Base-by-base conservation (phyloP, 2,888 invertebrate species). In the Drosophila anceps region DNA sequence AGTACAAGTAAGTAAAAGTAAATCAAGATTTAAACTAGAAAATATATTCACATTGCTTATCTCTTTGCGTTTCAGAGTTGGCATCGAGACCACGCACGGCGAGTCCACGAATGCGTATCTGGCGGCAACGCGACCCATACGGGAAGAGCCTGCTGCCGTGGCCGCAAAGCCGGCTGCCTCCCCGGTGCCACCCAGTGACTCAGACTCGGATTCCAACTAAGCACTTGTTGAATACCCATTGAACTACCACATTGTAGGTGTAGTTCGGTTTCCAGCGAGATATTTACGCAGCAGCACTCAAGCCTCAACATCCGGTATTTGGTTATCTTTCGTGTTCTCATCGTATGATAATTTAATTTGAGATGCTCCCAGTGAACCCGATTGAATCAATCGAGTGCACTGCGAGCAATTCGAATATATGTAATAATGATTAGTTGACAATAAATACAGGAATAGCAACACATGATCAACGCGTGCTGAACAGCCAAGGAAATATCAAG, bases 71-170 rank as follows among this genome's bases (percentile, higher is more conserved):
- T 15, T 35, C 81, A 96, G 96, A 91, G 97, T 98, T 91, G 98
- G 97, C 90, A 97, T 98, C 92, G 98, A 98, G 93, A 97, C 97
- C 91, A 97, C 97, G 63, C 95, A 96, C 89, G 96, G 96, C 20
- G 95, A 96, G 88, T 94, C 95, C 39, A 95, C 95, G 70, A 95
- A 95, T 80, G 95, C 96, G 55, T 96, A 96, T 90, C 93, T 95
- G 63, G 93, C 95, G 51, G 96, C 96, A 48, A 95, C 96, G 10
- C 93, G 94, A 54, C 90, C 93, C 58, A 91, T 92, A 18, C 91
- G 91, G 50, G 92, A 93, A 68, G 91, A 92, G 69, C 85, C 92
- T 15, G 12, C 79, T 31, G 48, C 79, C 24, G 72, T 48, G 88
- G 91, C 93, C 48, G 91, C 93, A 37, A 87, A 92, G 65, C 93